Evolutionary conservation across 2,797 vertebrate genomes (phyloP).

Genomic region (Neomorphus geoffroyi): DNA sequence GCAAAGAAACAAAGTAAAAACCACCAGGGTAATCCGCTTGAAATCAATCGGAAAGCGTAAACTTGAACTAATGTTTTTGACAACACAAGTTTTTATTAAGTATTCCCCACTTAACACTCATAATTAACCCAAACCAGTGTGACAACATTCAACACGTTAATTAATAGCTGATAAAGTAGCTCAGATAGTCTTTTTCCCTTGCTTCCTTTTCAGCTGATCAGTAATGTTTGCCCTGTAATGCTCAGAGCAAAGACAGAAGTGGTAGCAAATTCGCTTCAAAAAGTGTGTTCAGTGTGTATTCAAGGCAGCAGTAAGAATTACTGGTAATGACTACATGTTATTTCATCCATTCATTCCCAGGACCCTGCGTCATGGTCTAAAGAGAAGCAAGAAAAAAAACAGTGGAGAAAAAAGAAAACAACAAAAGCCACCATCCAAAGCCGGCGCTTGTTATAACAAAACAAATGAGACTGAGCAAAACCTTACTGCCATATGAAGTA

Average conservation of each 20-base stretch:
- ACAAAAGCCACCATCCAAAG: not conserved
- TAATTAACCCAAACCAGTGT: not conserved
- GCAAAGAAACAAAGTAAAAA: not conserved
- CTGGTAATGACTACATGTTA: not conserved
- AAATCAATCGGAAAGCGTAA: not conserved
- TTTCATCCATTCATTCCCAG: not conserved
- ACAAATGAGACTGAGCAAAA: slow-evolving; percentile 4
- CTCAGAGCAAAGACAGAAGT: not conserved
- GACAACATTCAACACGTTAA: not conserved
- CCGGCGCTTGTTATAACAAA: slow-evolving; percentile 4
- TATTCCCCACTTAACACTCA: not conserved
- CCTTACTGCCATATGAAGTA: not conserved
- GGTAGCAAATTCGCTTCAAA: not conserved
- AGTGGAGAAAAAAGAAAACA: not conserved
- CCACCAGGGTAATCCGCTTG: not conserved
- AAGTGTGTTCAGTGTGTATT: not conserved
- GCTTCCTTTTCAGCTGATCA: not conserved
- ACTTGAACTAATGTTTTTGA: not conserved
- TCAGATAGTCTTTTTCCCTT: not conserved
- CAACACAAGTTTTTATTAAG: not conserved
- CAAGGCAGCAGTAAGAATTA: not conserved
- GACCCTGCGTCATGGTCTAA: not conserved
- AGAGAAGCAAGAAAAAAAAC: not conserved
- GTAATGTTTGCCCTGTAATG: not conserved
- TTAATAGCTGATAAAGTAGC: not conserved